These are phyloP conservation scores for Deroptyus accipitrinus DNA, from an alignment of 2,113 vertebrate species.

Conservation along the genomic window DNA sequence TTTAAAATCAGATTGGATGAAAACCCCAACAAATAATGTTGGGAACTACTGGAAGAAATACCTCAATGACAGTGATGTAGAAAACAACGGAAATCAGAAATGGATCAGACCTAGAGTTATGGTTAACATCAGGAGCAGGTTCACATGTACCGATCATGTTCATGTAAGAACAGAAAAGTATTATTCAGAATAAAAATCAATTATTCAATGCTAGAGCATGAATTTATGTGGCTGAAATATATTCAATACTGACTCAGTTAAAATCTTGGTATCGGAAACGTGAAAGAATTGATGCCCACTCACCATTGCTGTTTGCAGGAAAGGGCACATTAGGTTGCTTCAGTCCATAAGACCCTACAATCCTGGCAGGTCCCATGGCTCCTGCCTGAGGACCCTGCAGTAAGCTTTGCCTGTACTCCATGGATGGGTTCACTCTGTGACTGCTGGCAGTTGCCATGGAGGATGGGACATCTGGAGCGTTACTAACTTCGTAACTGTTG, in stretches of 20 bases:
- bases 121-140: neutral
- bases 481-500: constrained; percentile 87
- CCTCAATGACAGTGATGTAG: neutral
- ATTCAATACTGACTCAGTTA: neutral
- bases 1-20: neutral
- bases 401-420: constrained; percentile 78
- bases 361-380: constrained; percentile 67
- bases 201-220: neutral
- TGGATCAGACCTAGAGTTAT: neutral
- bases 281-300: constrained; percentile 24
- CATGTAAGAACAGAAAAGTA: fast-evolving
- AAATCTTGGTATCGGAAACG: neutral
- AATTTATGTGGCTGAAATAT: neutral
- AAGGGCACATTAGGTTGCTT: constrained; percentile 80
- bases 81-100: neutral
- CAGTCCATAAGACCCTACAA: constrained; percentile 75
- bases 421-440: constrained; percentile 72
- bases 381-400: constrained; percentile 75
- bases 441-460: constrained; percentile 75
- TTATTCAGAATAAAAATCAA: neutral
- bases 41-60: neutral
- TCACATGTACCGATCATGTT: fast-evolving
- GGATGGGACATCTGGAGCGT: constrained; percentile 76
- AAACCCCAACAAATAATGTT: neutral
- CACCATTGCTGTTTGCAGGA: constrained; percentile 83